phyloP scores from a whole-genome alignment of 2,888 invertebrate genomes.

The Lepidocyrtinus sp. region DNA sequence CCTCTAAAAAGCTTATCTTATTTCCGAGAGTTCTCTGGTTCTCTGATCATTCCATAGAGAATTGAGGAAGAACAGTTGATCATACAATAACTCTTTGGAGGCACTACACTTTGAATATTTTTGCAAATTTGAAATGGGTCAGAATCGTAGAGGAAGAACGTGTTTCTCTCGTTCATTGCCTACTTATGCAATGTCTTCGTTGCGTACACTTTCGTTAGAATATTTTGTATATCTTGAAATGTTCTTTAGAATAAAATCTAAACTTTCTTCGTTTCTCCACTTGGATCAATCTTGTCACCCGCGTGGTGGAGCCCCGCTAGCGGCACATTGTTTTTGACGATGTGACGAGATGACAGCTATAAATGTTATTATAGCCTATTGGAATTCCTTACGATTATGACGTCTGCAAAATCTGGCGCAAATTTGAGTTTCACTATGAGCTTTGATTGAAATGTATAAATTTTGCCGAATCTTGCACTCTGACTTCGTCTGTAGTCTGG shows the following conservation, averaged over 20 bases:
- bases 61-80: slow-evolving; percentile 3
- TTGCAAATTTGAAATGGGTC: slow-evolving; percentile 11
- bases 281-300: not conserved
- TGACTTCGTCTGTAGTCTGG: not conserved
- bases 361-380: not conserved
- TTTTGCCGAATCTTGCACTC: not conserved
- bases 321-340: not conserved
- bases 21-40: too few species aligned
- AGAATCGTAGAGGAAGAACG: not conserved
- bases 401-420: too few species aligned
- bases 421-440: too few species aligned
- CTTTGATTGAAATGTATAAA: too few species aligned
- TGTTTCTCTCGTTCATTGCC: too few species aligned
- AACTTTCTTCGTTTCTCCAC: too few species aligned
- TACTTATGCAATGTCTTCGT: too few species aligned
- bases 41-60: slow-evolving; percentile 21
- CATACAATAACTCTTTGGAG: slow-evolving; percentile 7
- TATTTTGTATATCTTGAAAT: too few species aligned
- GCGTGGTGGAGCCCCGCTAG: not conserved
- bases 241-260: too few species aligned
- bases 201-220: too few species aligned
- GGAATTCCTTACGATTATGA: not conserved
- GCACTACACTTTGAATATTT: not conserved
- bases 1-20: not conserved
- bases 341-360: not conserved